Evolutionary conservation across 1,140 invertebrate genomes (phyloP), one percentile per base, ranked within the genome.

Genomic region (Leptestheria dahalacensis): DNA sequence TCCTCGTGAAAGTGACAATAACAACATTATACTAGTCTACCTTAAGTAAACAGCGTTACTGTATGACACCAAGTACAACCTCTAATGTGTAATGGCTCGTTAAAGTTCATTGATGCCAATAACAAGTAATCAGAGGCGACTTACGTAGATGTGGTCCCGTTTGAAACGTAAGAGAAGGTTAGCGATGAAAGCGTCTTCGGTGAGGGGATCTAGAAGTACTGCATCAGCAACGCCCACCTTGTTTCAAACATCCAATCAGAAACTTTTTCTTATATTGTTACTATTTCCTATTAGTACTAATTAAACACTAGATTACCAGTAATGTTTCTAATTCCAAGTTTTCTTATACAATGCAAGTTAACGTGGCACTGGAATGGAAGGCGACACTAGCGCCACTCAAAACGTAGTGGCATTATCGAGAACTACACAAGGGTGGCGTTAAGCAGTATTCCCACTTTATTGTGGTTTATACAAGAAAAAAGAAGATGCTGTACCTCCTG

Each of bases 81-180:
- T n/a, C n/a, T n/a, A n/a, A n/a, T n/a, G n/a, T n/a, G n/a, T n/a
- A n/a, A n/a, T n/a, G n/a, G n/a, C n/a, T n/a, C n/a, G n/a, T 58
- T 61, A 29, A 29, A 21, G 24, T 26, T 28, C 0, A 11, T 56
- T 25, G 41, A 47, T 47, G 10, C 41, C 41, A 47, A 47, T n/a
- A 49, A 49, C 15, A 49, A n/a, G n/a, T n/a, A n/a, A n/a, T n/a
- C n/a, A 41, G 33, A 41, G 33, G 33, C 15, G 11, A 76, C 81
- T 78, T 68, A 85, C 83, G 72, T 87, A 87, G 66, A 88, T 87
- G 65, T 84, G 78, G 72, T 87, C 84, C 62, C 82, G 73, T 72
- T 85, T 84, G 70, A 85, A 87, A 62, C 85, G 76, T 66, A 81
- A 78, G 62, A 84, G 81, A 60, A 88, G 74, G 70, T 87, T 87